These are phyloP conservation scores for Proteles cristata DNA, from an alignment of 2,113 vertebrate species.

Conservation along the genomic window DNA sequence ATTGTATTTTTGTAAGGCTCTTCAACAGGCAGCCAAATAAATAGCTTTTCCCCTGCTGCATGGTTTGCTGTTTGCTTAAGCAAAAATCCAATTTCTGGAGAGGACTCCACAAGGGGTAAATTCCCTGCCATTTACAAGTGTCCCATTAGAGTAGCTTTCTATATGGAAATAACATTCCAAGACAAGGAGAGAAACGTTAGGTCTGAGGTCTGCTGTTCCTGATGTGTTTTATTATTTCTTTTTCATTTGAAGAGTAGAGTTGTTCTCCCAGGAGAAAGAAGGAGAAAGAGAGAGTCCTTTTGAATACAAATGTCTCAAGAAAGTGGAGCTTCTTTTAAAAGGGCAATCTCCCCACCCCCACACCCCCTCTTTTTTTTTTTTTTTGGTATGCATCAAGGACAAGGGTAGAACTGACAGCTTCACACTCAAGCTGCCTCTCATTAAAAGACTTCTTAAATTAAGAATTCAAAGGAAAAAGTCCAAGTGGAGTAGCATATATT, in stretches of 20 bases:
- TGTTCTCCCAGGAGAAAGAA: conserved; percentile 83
- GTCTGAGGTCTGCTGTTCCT: conserved; percentile 84
- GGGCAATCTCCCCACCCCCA: conserved; percentile 73
- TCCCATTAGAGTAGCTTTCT: conserved; percentile 88
- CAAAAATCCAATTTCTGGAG: conserved; percentile 91
- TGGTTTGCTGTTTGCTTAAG: conserved; percentile 87
- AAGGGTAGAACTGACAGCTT: conserved; percentile 77
- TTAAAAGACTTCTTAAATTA: conserved; percentile 84
- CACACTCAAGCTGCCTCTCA: conserved; percentile 71
- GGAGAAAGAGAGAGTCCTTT: conserved; percentile 77
- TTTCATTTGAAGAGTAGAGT: conserved; percentile 85
- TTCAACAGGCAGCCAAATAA: conserved; percentile 86
- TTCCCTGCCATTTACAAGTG: conserved; percentile 87
- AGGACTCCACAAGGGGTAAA: conserved; percentile 86
- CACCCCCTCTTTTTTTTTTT: not conserved
- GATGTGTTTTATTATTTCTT: conserved; percentile 88
- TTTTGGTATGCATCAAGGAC: conserved; percentile 75
- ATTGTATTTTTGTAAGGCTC: conserved; percentile 84
- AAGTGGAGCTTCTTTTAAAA: conserved; percentile 84
- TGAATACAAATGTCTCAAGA: conserved; percentile 87
- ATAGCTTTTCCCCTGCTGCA: conserved; percentile 86
- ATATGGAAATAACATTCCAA: conserved; percentile 89
- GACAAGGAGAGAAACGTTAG: conserved; percentile 83
- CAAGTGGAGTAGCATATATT: conserved; percentile 76
- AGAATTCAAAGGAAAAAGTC: conserved; percentile 81